Evolutionary conservation across 1,140 invertebrate species (phyloP).

Genomic region (Oedothorax gibbosus): DNA sequence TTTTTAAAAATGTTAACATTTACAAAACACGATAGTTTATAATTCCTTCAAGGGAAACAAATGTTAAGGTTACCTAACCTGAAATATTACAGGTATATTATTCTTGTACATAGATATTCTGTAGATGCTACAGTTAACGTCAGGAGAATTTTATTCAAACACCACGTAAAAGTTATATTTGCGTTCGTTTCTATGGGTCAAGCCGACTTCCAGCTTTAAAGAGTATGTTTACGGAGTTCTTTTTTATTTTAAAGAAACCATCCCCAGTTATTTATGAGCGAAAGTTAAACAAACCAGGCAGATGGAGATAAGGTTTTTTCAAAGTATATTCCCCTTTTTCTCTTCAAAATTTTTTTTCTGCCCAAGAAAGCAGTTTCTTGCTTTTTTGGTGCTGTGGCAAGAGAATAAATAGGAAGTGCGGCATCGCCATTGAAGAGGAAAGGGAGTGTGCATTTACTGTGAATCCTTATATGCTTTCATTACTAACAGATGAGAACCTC

Average conservation of each 20-base stretch:
- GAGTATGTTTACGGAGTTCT: constrained; percentile 8
- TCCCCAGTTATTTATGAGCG: constrained; percentile 27
- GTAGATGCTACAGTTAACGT: no score
- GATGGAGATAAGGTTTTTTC: constrained; percentile 1
- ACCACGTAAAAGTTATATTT: no score
- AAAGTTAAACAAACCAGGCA: constrained; percentile 37
- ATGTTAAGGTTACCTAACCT: no score
- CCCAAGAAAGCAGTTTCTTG: background rate
- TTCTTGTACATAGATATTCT: no score
- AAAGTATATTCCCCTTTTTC: background rate
- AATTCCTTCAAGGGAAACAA: no score
- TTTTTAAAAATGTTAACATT: no score
- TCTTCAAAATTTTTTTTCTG: background rate
- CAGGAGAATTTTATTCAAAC: no score
- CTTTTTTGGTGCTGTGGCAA: background rate
- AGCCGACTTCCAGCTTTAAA: no score
- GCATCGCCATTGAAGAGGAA: no score
- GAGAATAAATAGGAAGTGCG: background rate
- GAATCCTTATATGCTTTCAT: constrained; percentile 8
- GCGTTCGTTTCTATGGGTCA: no score
- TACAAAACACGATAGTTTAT: no score
- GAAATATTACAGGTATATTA: no score
- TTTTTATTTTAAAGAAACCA: background rate
- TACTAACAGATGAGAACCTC: constrained; percentile 1
- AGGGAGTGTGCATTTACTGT: constrained; percentile 22